These are phyloP conservation scores for Petrophora chlorosata DNA, from an alignment of 2,888 invertebrate species.

Conservation along the genomic window DNA sequence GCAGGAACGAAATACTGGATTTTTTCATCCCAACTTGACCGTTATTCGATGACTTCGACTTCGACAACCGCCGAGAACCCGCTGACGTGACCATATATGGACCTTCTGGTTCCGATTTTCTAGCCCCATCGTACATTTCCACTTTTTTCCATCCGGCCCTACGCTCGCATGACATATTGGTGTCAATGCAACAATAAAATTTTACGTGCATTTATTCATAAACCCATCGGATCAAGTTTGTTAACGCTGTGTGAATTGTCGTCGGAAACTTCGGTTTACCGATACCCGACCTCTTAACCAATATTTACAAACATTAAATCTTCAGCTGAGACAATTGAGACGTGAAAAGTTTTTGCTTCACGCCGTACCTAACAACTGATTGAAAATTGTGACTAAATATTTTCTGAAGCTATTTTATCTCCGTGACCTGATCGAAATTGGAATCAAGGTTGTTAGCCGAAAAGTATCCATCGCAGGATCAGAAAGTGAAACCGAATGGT, in stretches of 20 bases:
- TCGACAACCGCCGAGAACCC: conserved; percentile 72
- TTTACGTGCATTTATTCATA: conserved; percentile 70
- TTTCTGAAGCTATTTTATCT: conserved; percentile 23
- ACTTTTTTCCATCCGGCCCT: conserved; percentile 63
- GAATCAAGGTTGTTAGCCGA: conserved; percentile 63
- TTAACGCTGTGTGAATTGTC: conserved; percentile 45
- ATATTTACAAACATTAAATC: conserved; percentile 66
- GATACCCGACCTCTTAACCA: conserved; percentile 74
- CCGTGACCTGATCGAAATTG: conserved; percentile 45
- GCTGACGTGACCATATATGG: conserved; percentile 62
- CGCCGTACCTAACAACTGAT: conserved; percentile 37
- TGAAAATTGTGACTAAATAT: conserved; percentile 23
- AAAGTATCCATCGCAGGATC: conserved; percentile 50
- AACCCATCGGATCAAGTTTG: conserved; percentile 48
- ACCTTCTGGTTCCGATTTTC: conserved; percentile 74
- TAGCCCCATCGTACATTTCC: conserved; percentile 66
- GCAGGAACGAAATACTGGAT: conserved; percentile 62
- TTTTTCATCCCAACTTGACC: conserved; percentile 62
- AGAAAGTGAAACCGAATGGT: conserved; percentile 70
- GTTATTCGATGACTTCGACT: conserved; percentile 75
- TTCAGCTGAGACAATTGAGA: conserved; percentile 56
- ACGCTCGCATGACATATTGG: conserved; percentile 65
- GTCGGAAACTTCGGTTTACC: conserved; percentile 52
- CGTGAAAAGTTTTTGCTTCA: conserved; percentile 27
- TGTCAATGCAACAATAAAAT: conserved; percentile 80